Evolutionary conservation across 2,888 invertebrate species (phyloP).

Genomic region (Dyspetes luteomarginatus): DNA sequence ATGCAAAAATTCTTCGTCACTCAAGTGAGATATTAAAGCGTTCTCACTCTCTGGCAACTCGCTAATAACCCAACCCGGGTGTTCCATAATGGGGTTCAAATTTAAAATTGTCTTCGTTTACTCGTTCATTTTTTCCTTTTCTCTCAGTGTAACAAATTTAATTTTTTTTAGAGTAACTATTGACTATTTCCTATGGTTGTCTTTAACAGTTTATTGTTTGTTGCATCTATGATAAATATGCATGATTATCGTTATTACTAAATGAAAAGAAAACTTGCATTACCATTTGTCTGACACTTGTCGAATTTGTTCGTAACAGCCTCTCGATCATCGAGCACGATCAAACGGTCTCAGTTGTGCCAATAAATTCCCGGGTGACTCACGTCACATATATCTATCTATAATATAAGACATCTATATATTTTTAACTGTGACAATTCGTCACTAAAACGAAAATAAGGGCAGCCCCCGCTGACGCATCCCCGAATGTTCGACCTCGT

Average conservation of each 20-base stretch:
- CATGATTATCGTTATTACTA: no score
- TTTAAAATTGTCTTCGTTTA: slow-evolving; percentile 65
- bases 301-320: neutral
- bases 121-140: slow-evolving; percentile 11
- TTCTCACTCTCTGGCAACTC: slow-evolving; percentile 68
- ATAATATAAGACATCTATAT: slow-evolving; percentile 25
- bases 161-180: no score
- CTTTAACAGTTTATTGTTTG: no score
- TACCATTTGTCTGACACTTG: neutral
- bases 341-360: slow-evolving; percentile 8
- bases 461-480: slow-evolving; percentile 9
- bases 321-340: neutral
- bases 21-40: slow-evolving; percentile 74
- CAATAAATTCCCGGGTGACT: slow-evolving; percentile 18
- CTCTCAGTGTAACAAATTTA: no score
- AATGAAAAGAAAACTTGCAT: no score
- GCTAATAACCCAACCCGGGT: slow-evolving; percentile 73
- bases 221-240: no score
- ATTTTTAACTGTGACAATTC: slow-evolving; percentile 18
- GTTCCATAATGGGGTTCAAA: slow-evolving; percentile 62
- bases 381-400: neutral
- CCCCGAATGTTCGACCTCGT: slow-evolving; percentile 52
- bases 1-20: slow-evolving; percentile 76
- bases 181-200: no score
- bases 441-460: slow-evolving; percentile 41